Evolutionary conservation across 2,797 vertebrate genomes (phyloP), one percentile per base, ranked within the genome.

Genomic region (Pipistrellus pygmaeus): DNA sequence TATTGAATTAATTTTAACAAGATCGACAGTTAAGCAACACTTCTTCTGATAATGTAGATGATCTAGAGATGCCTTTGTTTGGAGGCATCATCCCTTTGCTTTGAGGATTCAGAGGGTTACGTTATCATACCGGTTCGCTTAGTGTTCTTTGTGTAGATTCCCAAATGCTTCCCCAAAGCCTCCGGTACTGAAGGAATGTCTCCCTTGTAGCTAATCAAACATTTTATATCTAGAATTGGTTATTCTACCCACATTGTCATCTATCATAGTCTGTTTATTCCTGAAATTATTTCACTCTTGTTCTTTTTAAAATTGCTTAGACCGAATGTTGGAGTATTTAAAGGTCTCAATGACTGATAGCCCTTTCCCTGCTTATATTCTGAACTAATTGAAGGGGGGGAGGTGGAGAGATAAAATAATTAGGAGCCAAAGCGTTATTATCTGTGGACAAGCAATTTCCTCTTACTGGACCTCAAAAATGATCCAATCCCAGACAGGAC

Each of bases 291-390:
- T 93, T 80, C 25, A 44, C 85, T 86, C 41, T 95, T 88, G 1
- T 57, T 77, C 30, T 91, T 90, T 92, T 84, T 69, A 27, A 90
- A 88, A 82, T 82, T 85, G 41, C 85, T 90, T 69, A 32, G 44
- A 73, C 78, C 73, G 68, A 13, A 30, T 88, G 17, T 75, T 80
- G 38, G 21, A 30, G 38, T 91, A 8, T 77, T 88, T 90, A 87
- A 83, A n/a, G 14, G 17, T 62, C 68, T 62, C 25, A 25, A 1
- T 88, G 77, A 64, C 8, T 17, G 2, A 38, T 7, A 89, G 12
- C 15, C 13, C 88, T 55, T 85, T 94, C 32, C 35, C 55, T 93
- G 44, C 32, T 83, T 91, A 14, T 86, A 78, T 96, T 95, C 80
- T 96, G 71, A 96, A 75, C 83, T 85, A 55, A 23, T 60, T 80